Conservation (phyloP, 2,888 invertebrate genomes). For the Mactromeris polynyma region DNA sequence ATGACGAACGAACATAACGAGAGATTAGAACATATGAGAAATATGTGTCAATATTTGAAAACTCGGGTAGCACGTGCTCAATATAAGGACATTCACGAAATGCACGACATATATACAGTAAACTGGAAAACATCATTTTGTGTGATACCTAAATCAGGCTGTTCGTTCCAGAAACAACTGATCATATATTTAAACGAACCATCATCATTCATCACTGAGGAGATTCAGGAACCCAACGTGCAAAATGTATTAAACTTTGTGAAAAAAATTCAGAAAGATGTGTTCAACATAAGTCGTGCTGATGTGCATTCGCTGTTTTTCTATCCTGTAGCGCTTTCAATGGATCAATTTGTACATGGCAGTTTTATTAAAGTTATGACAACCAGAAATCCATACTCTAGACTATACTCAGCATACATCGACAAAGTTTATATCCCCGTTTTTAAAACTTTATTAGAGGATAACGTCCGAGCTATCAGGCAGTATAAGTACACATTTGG, state of each 20-base stretch:
- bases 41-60: constrained; percentile 12
- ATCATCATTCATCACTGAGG: background rate
- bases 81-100: background rate
- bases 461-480: background rate
- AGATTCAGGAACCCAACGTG: background rate
- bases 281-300: constrained; percentile 31
- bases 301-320: constrained; percentile 50
- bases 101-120: background rate
- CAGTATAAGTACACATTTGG: background rate
- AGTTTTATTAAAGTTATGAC: constrained; percentile 29
- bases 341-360: background rate
- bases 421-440: constrained; percentile 49
- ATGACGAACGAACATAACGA: background rate
- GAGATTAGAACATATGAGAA: background rate
- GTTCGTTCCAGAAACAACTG: constrained; percentile 37
- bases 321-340: background rate
- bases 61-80: background rate
- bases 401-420: constrained; percentile 52
- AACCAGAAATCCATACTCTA: constrained; percentile 41
- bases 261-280: background rate
- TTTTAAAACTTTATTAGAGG: background rate
- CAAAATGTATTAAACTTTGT: background rate
- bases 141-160: constrained; percentile 34
- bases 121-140: background rate
- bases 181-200: constrained; percentile 33